phyloP scores from a whole-genome alignment of 1,140 invertebrate genomes.

The Adelges cooleyi region DNA sequence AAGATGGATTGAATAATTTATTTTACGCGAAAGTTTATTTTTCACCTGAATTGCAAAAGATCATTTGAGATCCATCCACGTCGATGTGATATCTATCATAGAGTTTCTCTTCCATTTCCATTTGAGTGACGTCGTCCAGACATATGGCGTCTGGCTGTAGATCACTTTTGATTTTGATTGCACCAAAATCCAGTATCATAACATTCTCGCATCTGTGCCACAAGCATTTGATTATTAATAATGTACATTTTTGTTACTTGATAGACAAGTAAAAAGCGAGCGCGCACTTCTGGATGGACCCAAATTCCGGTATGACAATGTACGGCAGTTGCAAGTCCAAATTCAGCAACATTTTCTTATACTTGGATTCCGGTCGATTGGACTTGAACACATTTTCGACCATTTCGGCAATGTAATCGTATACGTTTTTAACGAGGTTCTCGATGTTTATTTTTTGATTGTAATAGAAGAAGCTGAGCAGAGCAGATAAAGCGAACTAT shows the following conservation, averaged over 20 bases:
- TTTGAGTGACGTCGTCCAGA: conserved; percentile 64
- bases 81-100: conserved; percentile 64
- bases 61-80: conserved; percentile 53
- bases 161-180: conserved; percentile 58
- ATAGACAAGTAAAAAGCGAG: neutral
- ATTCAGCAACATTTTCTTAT: conserved; percentile 58
- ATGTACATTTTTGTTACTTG: neutral
- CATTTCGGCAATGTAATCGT: conserved; percentile 32
- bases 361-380: conserved; percentile 47
- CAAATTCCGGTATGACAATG: conserved; percentile 63
- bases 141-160: conserved; percentile 54
- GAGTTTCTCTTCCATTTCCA: conserved; percentile 68
- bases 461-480: conserved; percentile 58
- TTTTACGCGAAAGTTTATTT: too few relatives aligned
- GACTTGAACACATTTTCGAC: conserved; percentile 35
- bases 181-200: conserved; percentile 60
- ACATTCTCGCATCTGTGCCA: conserved; percentile 53
- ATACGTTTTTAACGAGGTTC: conserved; percentile 33
- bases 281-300: conserved; percentile 59
- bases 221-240: neutral
- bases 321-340: conserved; percentile 68
- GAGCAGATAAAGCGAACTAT: conserved; percentile 61
- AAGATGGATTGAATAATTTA: too few relatives aligned
- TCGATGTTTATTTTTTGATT: conserved; percentile 35
- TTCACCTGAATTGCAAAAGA: conserved; percentile 45